phyloP scores from a whole-genome alignment of 2,888 invertebrate genomes.

The Luperina testacea region DNA sequence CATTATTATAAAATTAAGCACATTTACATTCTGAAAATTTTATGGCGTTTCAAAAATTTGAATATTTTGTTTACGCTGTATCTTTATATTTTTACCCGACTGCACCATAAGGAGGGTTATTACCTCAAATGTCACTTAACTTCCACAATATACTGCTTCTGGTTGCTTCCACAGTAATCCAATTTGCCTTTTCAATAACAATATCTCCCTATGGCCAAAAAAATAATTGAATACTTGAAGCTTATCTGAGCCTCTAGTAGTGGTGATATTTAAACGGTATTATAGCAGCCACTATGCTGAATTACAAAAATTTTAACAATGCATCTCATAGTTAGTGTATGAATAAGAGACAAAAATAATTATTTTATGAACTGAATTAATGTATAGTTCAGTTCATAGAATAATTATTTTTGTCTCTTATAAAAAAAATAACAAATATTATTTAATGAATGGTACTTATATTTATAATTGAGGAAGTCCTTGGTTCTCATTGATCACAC shows the following conservation, averaged over 20 bases:
- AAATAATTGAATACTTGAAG: neutral
- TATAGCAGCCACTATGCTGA: neutral
- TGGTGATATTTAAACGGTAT: neutral
- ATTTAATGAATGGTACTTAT: neutral
- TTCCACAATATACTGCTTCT: too few relatives aligned
- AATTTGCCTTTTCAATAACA: neutral
- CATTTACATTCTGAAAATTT: slow-evolving; percentile 5
- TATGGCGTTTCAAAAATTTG: neutral
- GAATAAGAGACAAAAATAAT: neutral
- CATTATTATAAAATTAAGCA: slow-evolving; percentile 1
- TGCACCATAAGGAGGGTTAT: too few relatives aligned
- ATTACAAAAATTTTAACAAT: neutral
- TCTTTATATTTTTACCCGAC: neutral
- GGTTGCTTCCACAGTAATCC: neutral
- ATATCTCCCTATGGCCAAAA: neutral
- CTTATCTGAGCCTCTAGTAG: neutral
- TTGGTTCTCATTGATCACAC: neutral
- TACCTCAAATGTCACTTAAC: neutral
- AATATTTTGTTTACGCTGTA: neutral
- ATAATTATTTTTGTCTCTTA: too few relatives aligned
- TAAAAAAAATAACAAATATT: neutral
- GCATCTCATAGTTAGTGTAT: neutral
- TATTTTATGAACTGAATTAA: neutral
- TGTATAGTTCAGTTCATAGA: too few relatives aligned
- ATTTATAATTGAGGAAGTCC: neutral